Evolutionary conservation across 2,888 invertebrate genomes (phyloP), one percentile per base, ranked within the genome.

Genomic region (Molanna angustata): DNA sequence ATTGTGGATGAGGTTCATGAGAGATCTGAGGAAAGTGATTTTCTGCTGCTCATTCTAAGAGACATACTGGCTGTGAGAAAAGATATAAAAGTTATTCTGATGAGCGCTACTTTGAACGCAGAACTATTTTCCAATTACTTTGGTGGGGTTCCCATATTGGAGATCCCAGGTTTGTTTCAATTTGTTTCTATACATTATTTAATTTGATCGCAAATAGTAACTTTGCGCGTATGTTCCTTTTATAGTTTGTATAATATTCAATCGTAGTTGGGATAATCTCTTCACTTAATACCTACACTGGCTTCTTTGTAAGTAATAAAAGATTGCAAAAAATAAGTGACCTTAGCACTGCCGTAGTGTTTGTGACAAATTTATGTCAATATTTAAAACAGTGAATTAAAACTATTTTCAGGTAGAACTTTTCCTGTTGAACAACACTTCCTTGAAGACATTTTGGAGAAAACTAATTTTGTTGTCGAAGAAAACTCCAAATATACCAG

Each of bases 1-100:
- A 80, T 91, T 55, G 86, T 91, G 0, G 96, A 96, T 67, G 96
- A 96, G 73, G 91, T 96, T 0, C 96, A 96, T 65, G 95, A 96
- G 68, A 78, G 96, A 48, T 90, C 89, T 19, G 89, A 92, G 63
- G 90, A 92, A 66, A 89, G 93, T 61, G 96, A 96, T 69, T 95
- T 95, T 65, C 74, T 96, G 4, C 69, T 96, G 32, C 80, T 94
- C 53, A 86, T 93, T 14, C 69, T 96, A 32, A 84, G 88, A 69
- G 86, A 90, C 65, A 77, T 93, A 46, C 71, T 93, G 47, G 76
- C 77, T 56, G 76, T 83, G 49, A 82, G 90, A 52, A 80, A 82
- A 41, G 86, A 93, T 64, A 71, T 95, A 46, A 90, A 87, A 62
- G 76, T 96, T 1, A 83, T 96, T 63, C 75, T 96, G 4, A 96